Evolutionary conservation across 2,888 invertebrate species (phyloP).

Genomic region (Tipula helvola): DNA sequence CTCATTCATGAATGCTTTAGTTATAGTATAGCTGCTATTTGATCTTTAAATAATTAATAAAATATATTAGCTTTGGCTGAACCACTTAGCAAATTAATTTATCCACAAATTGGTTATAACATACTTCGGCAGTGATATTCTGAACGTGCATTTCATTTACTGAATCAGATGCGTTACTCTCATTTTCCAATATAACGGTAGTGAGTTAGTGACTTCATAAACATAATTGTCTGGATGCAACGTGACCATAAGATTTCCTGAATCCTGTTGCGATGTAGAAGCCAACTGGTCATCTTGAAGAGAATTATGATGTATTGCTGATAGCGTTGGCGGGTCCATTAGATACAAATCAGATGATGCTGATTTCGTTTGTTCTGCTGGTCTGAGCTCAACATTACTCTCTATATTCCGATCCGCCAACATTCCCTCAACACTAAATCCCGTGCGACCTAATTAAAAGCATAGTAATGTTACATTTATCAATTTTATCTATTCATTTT

Average conservation of each 20-base stretch:
- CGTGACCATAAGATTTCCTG: background rate
- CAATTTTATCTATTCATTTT: background rate
- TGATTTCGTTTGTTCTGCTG: background rate
- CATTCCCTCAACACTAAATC: too few relatives aligned
- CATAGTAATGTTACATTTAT: too few relatives aligned
- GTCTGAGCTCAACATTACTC: too few relatives aligned
- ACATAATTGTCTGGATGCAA: background rate
- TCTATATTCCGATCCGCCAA: too few relatives aligned
- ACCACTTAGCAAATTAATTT: too few relatives aligned
- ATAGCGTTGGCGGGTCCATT: background rate
- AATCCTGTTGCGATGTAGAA: background rate
- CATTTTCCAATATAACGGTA: too few relatives aligned
- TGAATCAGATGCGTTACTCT: background rate
- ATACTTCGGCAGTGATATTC: background rate
- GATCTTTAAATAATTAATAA: background rate
- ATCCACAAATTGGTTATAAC: background rate
- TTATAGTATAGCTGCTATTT: background rate
- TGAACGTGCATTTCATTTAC: background rate
- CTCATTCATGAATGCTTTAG: background rate
- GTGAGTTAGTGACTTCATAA: too few relatives aligned
- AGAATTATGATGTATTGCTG: background rate
- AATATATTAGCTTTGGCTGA: background rate
- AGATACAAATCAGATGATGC: background rate
- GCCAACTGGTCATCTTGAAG: too few relatives aligned
- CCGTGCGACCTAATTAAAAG: too few relatives aligned